These are phyloP conservation scores for Caenorhabditis macrosperma DNA, from an alignment of 2,888 invertebrate genomes.

Conservation along the genomic window DNA sequence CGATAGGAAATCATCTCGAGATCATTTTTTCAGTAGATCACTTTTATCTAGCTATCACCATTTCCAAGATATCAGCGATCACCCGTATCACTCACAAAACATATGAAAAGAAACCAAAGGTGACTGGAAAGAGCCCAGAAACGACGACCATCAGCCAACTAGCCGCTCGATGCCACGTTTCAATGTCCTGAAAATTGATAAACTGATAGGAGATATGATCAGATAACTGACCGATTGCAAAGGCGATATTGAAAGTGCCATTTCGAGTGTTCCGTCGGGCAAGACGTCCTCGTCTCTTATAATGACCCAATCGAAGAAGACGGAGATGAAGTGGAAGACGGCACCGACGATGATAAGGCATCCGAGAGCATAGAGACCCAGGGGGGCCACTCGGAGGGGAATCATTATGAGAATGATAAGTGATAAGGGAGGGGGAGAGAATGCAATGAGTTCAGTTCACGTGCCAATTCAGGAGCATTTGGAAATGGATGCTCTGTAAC, in stretches of 20 bases:
- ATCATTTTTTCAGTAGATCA: too few species aligned
- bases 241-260: background rate
- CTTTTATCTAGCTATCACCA: too few species aligned
- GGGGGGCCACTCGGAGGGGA: constrained; percentile 31
- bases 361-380: constrained; percentile 23
- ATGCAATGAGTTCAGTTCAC: too few species aligned
- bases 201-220: background rate
- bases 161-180: constrained; percentile 11
- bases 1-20: too few species aligned
- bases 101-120: background rate
- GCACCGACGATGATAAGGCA: background rate
- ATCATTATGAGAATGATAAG: too few species aligned
- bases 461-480: too few species aligned
- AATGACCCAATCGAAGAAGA: constrained; percentile 23
- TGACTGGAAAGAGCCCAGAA: constrained; percentile 13
- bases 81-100: background rate
- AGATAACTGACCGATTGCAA: constrained; percentile 10
- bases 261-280: background rate
- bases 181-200: background rate
- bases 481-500: too few species aligned
- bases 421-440: too few species aligned
- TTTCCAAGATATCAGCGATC: background rate
- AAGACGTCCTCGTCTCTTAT: too few species aligned
- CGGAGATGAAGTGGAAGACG: constrained; percentile 2
- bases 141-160: constrained; percentile 25